Percentiles rank a stretch among this genome's conserved stretches.
Conservation (phyloP, 2,888 invertebrate genomes). For the Pandemis heparana region DNA sequence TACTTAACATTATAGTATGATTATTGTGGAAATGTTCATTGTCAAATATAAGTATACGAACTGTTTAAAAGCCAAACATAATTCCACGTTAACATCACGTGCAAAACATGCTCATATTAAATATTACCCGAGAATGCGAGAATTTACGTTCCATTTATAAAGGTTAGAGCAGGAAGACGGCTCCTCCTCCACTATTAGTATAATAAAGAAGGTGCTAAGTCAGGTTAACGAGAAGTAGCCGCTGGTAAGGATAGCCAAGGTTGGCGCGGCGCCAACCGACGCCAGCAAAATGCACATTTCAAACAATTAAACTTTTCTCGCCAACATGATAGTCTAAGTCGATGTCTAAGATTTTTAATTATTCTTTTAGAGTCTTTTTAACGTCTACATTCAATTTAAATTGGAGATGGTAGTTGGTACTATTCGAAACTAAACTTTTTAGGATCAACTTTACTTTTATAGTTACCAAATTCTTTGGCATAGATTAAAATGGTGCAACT, state of each 20-base stretch:
- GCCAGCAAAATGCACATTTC: conserved; percentile 46
- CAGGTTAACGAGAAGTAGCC: conserved; percentile 58
- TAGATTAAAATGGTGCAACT: background rate
- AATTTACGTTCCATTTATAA: conserved; percentile 40
- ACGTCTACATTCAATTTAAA: conserved; percentile 1
- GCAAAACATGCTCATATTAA: conserved; percentile 28
- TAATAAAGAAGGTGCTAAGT: conserved; percentile 58
- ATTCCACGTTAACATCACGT: conserved; percentile 24
- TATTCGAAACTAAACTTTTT: background rate
- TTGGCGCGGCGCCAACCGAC: conserved; percentile 39
- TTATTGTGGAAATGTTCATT: background rate
- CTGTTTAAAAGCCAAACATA: background rate
- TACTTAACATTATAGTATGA: background rate
- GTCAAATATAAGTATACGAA: background rate
- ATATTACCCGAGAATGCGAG: conserved; percentile 19
- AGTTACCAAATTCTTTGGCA: background rate
- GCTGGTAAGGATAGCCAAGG: conserved; percentile 39
- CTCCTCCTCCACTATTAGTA: conserved; percentile 49
- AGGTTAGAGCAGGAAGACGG: conserved; percentile 37
- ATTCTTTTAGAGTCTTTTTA: conserved; percentile 26
- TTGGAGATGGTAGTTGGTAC: background rate
- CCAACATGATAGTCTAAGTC: conserved; percentile 44
- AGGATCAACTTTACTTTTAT: background rate
- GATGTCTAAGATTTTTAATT: conserved; percentile 40
- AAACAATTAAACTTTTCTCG: conserved; percentile 64